Base-by-base conservation (phyloP, 2,888 invertebrate species). In the Oscheius myriophilus region DNA sequence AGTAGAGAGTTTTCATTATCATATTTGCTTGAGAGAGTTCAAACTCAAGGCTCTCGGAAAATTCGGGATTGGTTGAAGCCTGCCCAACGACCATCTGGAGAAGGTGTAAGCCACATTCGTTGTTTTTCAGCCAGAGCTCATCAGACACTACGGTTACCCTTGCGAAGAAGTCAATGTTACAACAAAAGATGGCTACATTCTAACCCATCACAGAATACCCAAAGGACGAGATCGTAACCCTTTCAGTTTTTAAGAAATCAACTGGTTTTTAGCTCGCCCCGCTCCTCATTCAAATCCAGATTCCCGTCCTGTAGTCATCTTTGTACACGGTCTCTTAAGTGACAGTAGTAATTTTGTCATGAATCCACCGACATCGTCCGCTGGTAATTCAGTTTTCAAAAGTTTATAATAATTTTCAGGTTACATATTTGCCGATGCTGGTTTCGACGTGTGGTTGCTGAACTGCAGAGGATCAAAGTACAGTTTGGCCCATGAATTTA, bases 381-480 rank as follows among this genome's bases (percentile, higher is more conserved):
- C 79, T 57, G 81, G 69, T 68, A 39, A 57, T 33, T 25, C 33
- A 57, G 33, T 33, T 33, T 33, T 33, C 9, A 6, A 33, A 33
- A n/a, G n/a, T n/a, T 9, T 33, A 33, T 9, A 16, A 6, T 41
- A 33, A 33, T 39, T 61, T 61, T 16, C 46, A 68, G 83, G 73
- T 14, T 86, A 75, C 84, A 86, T 86, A 9, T 81, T 86, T 33
- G 83, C 84, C 9, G 87, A 81, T 88, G 82, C 88, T 88, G 89
- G 93, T 88, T 68, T 92, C 90, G 88, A 90, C 91, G 82, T 88
- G 90, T 94, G 94, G 94, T 81, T 94, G 77, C 93, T 92, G 0
- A 94, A 94, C 87, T 91, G 91, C 9, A 89, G 94, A 76, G 94
- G 94, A 0, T 93, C 93, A 83, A 91, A 90, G 0, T 93, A 92